Base-by-base conservation (phyloP, 2,888 invertebrate genomes). In the Liodrosophila aerea region DNA sequence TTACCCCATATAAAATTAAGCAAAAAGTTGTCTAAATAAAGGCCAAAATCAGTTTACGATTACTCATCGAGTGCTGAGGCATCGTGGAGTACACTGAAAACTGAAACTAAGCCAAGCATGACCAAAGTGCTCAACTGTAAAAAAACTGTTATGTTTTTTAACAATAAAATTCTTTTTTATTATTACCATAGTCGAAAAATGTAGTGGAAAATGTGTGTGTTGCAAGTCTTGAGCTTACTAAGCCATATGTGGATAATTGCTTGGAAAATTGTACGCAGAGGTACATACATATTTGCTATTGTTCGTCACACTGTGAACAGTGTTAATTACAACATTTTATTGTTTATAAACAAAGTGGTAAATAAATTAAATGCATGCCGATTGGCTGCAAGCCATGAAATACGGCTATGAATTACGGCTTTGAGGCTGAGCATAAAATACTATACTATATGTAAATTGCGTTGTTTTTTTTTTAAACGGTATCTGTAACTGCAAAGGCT, bases 21-120 rank as follows among this genome's bases (percentile, higher is more conserved):
- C 7, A 29, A 29, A 7, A 29, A 29, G 9, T 22, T 22, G 22
- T 4, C 2, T 22, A 29, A 7, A 29, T 29, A 22, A 22, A 22
- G 22, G 22, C 22, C 15, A 15, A 58, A 60, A 69, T 70, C 62
- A 64, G 59, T 58, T 65, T 53, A 60, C 61, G 59, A 76, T 80
- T 83, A 76, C 73, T 75, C 80, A 82, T 64, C 68, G 29, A 22
- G 60, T 60, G 62, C 68, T 64, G 61, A 68, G 59, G 45, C 66
- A 70, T 45, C 67, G 36, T 52, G 60, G 22, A 2, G 22, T 2
- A 5, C 2, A 22, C 2, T 22, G 22, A 5, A 22, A 22, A 22
- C 22, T 22, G 22, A 22, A 22, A 22, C 22, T 5, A 22, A 22
- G 22, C 22, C 22, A 22, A 22, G 22, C 22, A 7, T 22, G 30